These are phyloP conservation scores for Ictalurus punctatus DNA, from an alignment of 2,113 vertebrate genomes.

Conservation along the genomic window DNA sequence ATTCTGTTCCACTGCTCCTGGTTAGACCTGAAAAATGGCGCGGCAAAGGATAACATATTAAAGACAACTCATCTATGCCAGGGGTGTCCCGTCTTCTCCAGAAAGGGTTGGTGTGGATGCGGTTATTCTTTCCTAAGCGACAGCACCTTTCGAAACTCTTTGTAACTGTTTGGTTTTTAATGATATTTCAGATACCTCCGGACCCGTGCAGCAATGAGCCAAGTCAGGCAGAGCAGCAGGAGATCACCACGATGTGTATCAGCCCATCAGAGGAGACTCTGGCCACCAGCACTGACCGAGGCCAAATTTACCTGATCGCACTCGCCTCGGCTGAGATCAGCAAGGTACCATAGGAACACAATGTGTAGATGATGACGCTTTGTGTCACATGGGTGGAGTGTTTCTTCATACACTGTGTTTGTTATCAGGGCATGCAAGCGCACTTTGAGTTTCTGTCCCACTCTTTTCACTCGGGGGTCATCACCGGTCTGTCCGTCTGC, in stretches of 20 bases:
- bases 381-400: not conserved
- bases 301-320: slow-evolving; percentile 82
- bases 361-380: too few relatives aligned
- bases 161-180: not conserved
- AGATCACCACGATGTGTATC: slow-evolving; percentile 81
- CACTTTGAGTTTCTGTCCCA: slow-evolving; percentile 83
- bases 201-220: slow-evolving; percentile 72
- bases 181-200: slow-evolving; percentile 77
- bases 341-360: slow-evolving; percentile 54
- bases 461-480: slow-evolving; percentile 81
- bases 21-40: not conserved
- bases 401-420: not conserved
- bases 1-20: not conserved
- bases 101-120: too few relatives aligned
- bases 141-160: not conserved
- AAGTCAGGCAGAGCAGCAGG: slow-evolving; percentile 72
- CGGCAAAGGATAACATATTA: too few relatives aligned
- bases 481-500: slow-evolving; percentile 87
- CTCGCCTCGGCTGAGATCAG: slow-evolving; percentile 74
- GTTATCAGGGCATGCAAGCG: slow-evolving; percentile 73
- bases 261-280: slow-evolving; percentile 88
- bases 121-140: not conserved
- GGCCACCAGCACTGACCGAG: slow-evolving; percentile 78
- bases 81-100: not conserved
- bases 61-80: too few relatives aligned